These are phyloP conservation scores for Drosophila ficusphila DNA, from an alignment of 1,140 invertebrate genomes.

Conservation along the genomic window DNA sequence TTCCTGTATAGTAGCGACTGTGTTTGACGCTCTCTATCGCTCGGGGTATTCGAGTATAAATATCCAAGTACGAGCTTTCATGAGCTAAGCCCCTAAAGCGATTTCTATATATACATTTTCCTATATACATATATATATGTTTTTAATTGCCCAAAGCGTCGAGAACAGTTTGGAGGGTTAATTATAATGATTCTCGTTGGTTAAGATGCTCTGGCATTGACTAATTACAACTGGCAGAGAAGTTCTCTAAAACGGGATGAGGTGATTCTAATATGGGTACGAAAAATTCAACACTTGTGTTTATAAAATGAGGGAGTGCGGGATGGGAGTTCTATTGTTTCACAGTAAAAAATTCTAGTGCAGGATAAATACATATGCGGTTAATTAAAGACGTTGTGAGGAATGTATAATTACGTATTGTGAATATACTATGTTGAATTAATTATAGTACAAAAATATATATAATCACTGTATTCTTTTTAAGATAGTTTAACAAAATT, in stretches of 20 bases:
- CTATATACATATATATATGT: slow-evolving; percentile 9
- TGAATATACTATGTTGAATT: slow-evolving; percentile 7
- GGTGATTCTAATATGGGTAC: slow-evolving; percentile 19
- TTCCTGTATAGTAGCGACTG: slow-evolving; percentile 6
- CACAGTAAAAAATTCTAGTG: background rate
- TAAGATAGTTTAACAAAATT: too few species aligned
- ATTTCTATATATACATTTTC: slow-evolving; percentile 14
- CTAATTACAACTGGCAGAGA: slow-evolving; percentile 25
- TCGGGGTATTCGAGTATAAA: slow-evolving; percentile 8
- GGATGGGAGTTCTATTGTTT: slow-evolving; percentile 25
- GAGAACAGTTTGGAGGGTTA: slow-evolving; percentile 66
- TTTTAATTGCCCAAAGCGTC: slow-evolving; percentile 31
- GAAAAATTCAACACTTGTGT: slow-evolving; percentile 3
- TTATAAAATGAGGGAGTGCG: background rate
- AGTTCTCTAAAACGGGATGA: slow-evolving; percentile 10
- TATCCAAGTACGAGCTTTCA: slow-evolving; percentile 40
- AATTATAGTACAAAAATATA: background rate
- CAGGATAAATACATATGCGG: background rate
- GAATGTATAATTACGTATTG: slow-evolving; percentile 27
- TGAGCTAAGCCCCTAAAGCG: slow-evolving; percentile 62
- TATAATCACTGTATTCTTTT: too few species aligned
- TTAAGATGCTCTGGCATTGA: slow-evolving; percentile 40
- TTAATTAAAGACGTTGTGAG: slow-evolving; percentile 21
- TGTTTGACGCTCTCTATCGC: slow-evolving; percentile 15
- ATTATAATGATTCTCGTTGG: slow-evolving; percentile 62